Evolutionary conservation across 2,888 invertebrate species (phyloP), one percentile per base, ranked within the genome.

Genomic region (Marronus borbonicus): DNA sequence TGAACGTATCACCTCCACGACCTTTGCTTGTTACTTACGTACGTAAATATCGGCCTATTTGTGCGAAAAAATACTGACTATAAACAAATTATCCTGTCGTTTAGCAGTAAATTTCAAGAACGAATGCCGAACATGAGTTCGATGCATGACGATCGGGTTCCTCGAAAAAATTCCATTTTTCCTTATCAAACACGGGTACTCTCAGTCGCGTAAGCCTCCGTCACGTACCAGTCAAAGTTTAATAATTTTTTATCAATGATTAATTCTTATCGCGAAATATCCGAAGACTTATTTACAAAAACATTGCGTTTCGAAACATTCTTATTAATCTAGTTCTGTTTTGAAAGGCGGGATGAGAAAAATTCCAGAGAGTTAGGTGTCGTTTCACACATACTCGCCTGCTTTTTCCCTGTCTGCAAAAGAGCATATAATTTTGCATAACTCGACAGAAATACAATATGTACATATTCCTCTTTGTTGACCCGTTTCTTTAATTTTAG

Each of bases 241-340:
- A 70, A 70, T 36, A 58, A 52, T 49, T 49, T 52, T 12, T 20
- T 44, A 49, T 49, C 24, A 66, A 20, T 66, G 66, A 66, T 66
- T 66, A 66, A 66, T 31, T 49, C 49, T 66, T 66, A 28, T 76
- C 49, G 50, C 64, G n/a, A 24, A 52, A 66, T 52, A 44, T 65
- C 12, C 24, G 28, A 62, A 31, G 8, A 20, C 55, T 8, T 62
- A 28, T 62, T 62, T 55, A 55, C 20, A 52, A 50, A 69, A 69
- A 50, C 24, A 52, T 49, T 50, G 24, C n/a, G 50, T 69, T 69
- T n/a, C 69, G 50, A 28, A 24, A 69, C 49, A 49, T 69, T 69
- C 20, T 17, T 55, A 55, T 55, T 20, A 20, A 20, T 24, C 52
- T 0, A n/a, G 44, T 8, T 44, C 1, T 44, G 12, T 8, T 10